Percentiles rank a stretch among this genome's conserved stretches.
These are phyloP conservation scores for Diabrotica virgifera DNA, from an alignment of 1,140 invertebrate genomes.

Conservation along the genomic window DNA sequence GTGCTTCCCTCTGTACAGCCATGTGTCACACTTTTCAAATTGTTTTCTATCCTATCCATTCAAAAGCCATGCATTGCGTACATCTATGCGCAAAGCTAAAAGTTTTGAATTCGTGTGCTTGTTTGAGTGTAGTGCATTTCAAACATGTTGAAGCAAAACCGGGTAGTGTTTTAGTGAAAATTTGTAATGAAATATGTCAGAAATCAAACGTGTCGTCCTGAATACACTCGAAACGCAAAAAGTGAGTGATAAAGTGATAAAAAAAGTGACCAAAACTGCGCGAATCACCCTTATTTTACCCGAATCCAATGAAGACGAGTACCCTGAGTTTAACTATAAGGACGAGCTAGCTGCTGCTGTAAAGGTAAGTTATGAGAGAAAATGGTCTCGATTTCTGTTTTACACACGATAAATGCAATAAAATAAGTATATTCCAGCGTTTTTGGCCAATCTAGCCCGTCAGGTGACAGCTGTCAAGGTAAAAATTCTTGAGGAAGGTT, in stretches of 20 bases:
- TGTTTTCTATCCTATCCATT: too few relatives aligned
- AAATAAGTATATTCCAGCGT: neutral
- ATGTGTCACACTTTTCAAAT: too few relatives aligned
- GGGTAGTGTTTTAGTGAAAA: slow-evolving; percentile 39
- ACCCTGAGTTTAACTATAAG: slow-evolving; percentile 64
- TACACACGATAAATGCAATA: slow-evolving; percentile 8
- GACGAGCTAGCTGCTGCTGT: slow-evolving; percentile 58
- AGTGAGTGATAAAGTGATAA: slow-evolving; percentile 36
- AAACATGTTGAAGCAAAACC: slow-evolving; percentile 48
- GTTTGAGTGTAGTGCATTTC: slow-evolving; percentile 41
- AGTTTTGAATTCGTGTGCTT: slow-evolving; percentile 28
- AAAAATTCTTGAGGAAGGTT: slow-evolving; percentile 15
- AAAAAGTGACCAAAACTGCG: slow-evolving; percentile 47
- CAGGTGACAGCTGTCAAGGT: slow-evolving; percentile 11
- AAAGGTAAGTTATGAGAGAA: slow-evolving; percentile 57
- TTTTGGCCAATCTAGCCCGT: neutral
- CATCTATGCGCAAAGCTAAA: slow-evolving; percentile 28
- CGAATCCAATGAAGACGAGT: slow-evolving; percentile 63
- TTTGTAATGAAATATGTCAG: slow-evolving; percentile 47
- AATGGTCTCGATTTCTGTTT: slow-evolving; percentile 44
- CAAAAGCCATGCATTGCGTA: slow-evolving; percentile 34
- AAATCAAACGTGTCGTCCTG: slow-evolving; percentile 41
- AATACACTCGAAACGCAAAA: slow-evolving; percentile 41
- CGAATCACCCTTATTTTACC: slow-evolving; percentile 58
- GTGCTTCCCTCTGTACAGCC: too few relatives aligned